These are phyloP conservation scores for Dendrolimus pini DNA, from an alignment of 2,888 invertebrate species.

Conservation along the genomic window DNA sequence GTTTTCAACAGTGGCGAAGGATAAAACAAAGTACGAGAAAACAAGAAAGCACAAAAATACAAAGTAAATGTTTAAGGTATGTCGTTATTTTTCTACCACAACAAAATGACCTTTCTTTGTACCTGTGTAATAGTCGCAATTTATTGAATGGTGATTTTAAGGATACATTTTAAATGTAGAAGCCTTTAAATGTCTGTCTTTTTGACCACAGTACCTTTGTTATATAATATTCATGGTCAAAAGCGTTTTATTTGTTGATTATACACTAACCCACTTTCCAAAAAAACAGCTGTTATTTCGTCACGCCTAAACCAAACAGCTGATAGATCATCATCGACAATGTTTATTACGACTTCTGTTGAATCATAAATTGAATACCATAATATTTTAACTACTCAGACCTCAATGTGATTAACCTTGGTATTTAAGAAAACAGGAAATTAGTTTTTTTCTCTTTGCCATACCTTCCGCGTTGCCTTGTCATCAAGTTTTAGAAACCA, in stretches of 20 bases:
- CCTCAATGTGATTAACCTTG: neutral
- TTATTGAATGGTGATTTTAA: constrained; percentile 11
- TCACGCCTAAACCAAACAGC: constrained; percentile 51
- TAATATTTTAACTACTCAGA: neutral
- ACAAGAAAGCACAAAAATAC: constrained; percentile 11
- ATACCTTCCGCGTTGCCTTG: neutral
- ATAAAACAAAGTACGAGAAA: constrained; percentile 12
- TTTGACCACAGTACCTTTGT: neutral
- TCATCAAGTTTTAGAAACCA: neutral
- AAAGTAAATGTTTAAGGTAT: constrained; percentile 32
- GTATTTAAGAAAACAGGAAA: neutral
- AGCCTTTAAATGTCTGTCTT: neutral
- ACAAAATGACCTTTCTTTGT: constrained; percentile 49
- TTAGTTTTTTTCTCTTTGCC: neutral
- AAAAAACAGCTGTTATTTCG: constrained; percentile 62
- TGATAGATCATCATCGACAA: constrained; percentile 11
- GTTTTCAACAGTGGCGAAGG: constrained; percentile 11
- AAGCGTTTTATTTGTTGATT: neutral
- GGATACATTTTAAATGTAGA: neutral
- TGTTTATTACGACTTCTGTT: neutral
- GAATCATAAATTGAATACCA: neutral
- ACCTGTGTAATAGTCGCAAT: constrained; percentile 42
- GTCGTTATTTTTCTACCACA: constrained; percentile 19
- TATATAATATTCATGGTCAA: neutral
- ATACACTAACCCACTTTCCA: constrained; percentile 47